Base-by-base conservation (phyloP, 1,140 invertebrate genomes). In the Cydia fagiglandana region DNA sequence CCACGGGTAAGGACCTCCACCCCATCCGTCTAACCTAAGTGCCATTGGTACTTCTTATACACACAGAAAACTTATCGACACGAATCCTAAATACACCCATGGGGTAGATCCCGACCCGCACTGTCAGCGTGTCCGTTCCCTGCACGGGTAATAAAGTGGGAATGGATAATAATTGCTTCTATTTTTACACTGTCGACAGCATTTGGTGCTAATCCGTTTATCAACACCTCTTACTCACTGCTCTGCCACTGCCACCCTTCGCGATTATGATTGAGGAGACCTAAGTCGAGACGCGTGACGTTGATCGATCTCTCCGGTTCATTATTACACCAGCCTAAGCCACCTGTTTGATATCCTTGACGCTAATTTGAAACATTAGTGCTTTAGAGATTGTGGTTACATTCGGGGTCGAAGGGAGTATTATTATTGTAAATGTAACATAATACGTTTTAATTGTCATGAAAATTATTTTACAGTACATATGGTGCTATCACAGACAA, bases 1-100 rank as follows among this genome's bases (percentile, higher is more conserved):
- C 98, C 20, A 96, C 94, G 75, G 96, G 96, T 94, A 80, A 86
- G 80, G 30, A 45, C 10, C 4, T 6, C 30, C 17, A 53, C 50
- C 15, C 50, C 15, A 34, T 66, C 64, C 28, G 4, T 5, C 50
- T 53, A 15, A 34, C 2, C 28, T 66, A 66, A 15, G 10, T 30
- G 7, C 17, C 17, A 61, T 53, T 4, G 34, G 34, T 38, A 6
- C 15, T 53, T 7, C 50, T 15, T 53, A 17, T 53, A 53, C 56
- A 10, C 45, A 47, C 15, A 20, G 17, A 17, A 56, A n/a, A 53
- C 50, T 17, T 53, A n/a, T 53, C 15, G 50, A 53, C 13, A 53
- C 50, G 34, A 61, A 24, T 10, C 53, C 50, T 53, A 53, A 13
- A 7, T 61, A 61, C 53, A 61, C 20, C 15, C 53, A 20, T 56